phyloP scores from a whole-genome alignment of 2,888 invertebrate genomes.

The Phytoseiulus persimilis region DNA sequence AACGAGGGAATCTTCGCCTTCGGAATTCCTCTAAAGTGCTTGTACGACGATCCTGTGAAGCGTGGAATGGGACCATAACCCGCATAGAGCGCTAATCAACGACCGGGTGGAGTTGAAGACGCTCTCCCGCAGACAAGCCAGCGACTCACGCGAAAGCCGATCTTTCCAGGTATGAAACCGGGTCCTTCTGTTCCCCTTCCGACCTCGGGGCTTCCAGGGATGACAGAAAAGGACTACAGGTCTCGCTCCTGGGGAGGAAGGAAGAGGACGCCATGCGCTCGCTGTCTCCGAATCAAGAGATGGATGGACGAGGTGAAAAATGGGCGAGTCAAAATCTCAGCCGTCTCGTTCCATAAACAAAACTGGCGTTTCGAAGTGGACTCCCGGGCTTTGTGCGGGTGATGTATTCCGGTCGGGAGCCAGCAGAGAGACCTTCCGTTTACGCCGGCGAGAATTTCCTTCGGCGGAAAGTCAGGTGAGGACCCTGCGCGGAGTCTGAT shows the following conservation, averaged over 20 bases:
- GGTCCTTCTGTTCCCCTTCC: too few relatives aligned
- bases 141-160: too few relatives aligned
- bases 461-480: not conserved
- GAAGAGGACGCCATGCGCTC: not conserved
- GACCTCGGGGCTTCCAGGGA: too few relatives aligned
- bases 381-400: not conserved
- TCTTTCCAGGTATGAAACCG: too few relatives aligned
- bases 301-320: not conserved
- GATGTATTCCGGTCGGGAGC: not conserved
- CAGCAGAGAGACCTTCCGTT: not conserved
- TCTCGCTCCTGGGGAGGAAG: not conserved
- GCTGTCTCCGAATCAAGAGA: not conserved
- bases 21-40: too few relatives aligned
- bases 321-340: not conserved
- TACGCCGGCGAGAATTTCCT: too few relatives aligned
- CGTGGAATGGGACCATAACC: too few relatives aligned
- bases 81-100: too few relatives aligned
- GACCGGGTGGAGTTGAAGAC: too few relatives aligned
- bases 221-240: not conserved
- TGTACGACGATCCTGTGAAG: too few relatives aligned
- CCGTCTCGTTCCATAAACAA: not conserved
- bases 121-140: too few relatives aligned
- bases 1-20: too few relatives aligned
- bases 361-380: not conserved
- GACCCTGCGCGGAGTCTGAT: not conserved